These are phyloP conservation scores for Pagetopsis macropterus DNA, from an alignment of 2,797 vertebrate genomes.

Conservation along the genomic window DNA sequence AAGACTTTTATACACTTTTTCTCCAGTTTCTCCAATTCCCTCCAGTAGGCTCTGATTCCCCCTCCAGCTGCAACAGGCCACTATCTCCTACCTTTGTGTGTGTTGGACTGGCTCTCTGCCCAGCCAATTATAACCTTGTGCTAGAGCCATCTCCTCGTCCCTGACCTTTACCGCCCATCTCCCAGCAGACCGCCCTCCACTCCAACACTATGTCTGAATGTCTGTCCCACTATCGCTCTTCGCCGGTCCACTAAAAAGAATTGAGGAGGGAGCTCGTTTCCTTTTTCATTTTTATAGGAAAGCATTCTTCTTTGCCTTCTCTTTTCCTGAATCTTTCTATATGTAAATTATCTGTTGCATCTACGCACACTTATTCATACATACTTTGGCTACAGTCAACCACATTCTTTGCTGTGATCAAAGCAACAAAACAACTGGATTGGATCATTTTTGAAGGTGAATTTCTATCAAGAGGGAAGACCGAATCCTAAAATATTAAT, in stretches of 20 bases:
- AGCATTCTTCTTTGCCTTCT: conserved; percentile 10
- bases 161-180: conserved; percentile 75
- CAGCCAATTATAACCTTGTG: conserved; percentile 75
- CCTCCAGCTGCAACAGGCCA: conserved; percentile 37
- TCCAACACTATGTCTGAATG: conserved; percentile 61
- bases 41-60: conserved; percentile 34
- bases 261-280: conserved; percentile 6
- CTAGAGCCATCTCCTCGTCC: conserved; percentile 67
- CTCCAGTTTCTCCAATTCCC: conserved; percentile 45
- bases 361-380: neutral
- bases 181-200: conserved; percentile 59
- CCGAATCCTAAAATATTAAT: conserved; percentile 60
- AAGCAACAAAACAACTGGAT: conserved; percentile 40
- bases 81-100: conserved; percentile 43
- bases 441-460: conserved; percentile 32
- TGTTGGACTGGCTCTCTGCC: conserved; percentile 60
- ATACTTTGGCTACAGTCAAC: neutral
- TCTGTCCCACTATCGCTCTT: conserved; percentile 56
- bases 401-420: conserved; percentile 20
- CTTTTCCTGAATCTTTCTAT: neutral
- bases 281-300: conserved; percentile 15
- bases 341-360: neutral
- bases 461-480: conserved; percentile 27
- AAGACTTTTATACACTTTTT: conserved; percentile 57
- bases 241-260: conserved; percentile 33